phyloP scores from a whole-genome alignment of 2,797 vertebrate genomes.

The Falco naumanni region DNA sequence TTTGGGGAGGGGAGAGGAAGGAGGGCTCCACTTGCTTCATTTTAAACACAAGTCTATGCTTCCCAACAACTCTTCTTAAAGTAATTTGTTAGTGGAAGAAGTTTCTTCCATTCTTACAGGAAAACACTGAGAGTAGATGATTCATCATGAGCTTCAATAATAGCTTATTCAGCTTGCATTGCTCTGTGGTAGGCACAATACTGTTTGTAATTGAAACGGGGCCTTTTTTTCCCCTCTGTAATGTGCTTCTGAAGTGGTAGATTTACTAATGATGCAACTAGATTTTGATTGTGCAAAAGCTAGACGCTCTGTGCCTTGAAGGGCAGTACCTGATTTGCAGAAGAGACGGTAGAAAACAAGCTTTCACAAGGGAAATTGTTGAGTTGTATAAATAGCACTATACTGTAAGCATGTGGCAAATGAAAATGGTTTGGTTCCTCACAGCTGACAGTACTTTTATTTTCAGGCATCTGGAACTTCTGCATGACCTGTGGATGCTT shows the following conservation, averaged over 20 bases:
- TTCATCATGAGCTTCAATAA: background rate
- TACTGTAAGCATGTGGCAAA: background rate
- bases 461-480: accelerated
- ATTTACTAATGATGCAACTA: background rate
- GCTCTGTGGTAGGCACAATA: background rate
- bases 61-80: background rate
- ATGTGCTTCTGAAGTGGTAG: background rate
- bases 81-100: background rate
- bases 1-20: background rate
- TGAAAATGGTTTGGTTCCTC: background rate
- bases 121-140: background rate
- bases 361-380: background rate
- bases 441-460: background rate
- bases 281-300: background rate
- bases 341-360: background rate
- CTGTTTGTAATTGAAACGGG: background rate
- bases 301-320: background rate
- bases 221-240: background rate
- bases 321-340: background rate
- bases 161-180: background rate
- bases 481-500: background rate
- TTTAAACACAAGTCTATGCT: background rate
- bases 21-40: background rate
- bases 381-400: background rate
- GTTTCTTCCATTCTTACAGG: background rate